These are phyloP conservation scores for Sarotherodon lohbergeri DNA, from an alignment of 2,113 vertebrate species.

Conservation along the genomic window DNA sequence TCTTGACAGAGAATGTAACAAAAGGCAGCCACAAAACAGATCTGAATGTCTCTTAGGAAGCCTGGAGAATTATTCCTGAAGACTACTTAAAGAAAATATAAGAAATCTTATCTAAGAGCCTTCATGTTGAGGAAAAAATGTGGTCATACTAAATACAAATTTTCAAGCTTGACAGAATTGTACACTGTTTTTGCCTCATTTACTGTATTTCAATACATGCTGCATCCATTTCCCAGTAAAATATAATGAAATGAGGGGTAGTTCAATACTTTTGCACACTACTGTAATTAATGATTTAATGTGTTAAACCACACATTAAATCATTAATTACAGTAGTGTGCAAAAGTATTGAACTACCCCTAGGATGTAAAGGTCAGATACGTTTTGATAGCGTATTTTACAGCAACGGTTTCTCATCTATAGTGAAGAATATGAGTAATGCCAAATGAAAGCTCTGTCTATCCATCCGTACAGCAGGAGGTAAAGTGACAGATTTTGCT, in stretches of 20 bases:
- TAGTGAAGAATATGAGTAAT: background rate
- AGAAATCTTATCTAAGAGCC: background rate
- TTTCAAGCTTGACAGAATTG: background rate
- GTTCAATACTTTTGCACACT: background rate
- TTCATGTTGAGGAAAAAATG: background rate
- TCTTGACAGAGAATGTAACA: background rate
- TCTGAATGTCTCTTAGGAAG: background rate
- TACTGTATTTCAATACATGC: background rate
- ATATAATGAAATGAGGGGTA: background rate
- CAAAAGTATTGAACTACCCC: no score
- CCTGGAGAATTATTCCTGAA: background rate
- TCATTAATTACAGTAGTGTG: no score
- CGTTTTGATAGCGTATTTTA: background rate
- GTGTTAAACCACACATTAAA: no score
- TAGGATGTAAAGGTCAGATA: background rate
- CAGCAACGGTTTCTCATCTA: background rate
- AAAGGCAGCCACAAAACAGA: background rate
- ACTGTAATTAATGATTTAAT: background rate
- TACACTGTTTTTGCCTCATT: background rate
- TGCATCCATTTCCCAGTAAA: background rate
- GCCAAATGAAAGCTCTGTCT: background rate
- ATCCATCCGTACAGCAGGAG: background rate
- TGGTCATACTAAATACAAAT: background rate
- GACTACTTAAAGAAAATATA: background rate
- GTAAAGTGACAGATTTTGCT: background rate